Base-by-base conservation (phyloP, 2,888 invertebrate species). In the Gryllus longicercus region DNA sequence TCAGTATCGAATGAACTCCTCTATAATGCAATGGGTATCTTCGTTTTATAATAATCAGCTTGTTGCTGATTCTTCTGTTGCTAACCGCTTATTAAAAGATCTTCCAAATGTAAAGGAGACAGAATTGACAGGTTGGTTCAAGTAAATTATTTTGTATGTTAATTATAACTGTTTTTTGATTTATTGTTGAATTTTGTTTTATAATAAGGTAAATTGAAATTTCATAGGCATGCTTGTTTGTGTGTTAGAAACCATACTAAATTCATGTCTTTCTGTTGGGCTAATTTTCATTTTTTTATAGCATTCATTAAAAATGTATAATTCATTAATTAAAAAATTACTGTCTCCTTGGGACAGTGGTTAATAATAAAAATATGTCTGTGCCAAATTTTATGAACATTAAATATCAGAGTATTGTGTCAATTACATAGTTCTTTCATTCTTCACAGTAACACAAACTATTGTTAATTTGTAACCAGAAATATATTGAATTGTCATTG, bases 1-100 rank as follows among this genome's bases (percentile, higher is more conserved):
- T 25, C 91, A 91, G 84, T 91, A 90, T 85, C 86, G 91, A 81
- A 91, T 91, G 91, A 86, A 91, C 83, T 84, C 87, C 78, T 84
- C 85, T 81, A 90, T 91, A 80, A 90, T 90, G 90, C 82, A 85
- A 25, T 90, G 90, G 88, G 86, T 90, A 2, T 90, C 89, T 14
- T 85, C 87, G 81, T 86, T 90, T 80, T 91, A 91, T 84, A 84
- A 88, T 5, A 86, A 87, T n/a, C 86, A 86, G 82, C 85, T 90
- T 2, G 82, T 84, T 21, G 89, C 90, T 11, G 86, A 89, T 84
- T 77, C 84, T 16, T 87, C 87, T 51, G 90, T 91, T 2, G 85
- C 85, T 50, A 82, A 84, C 23, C 90, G 90, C 84, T 84, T 88
- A 50, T 85, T 90, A n/a, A 86, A 86, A 77, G 88, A 90, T 83